Evolutionary conservation across 2,113 vertebrate genomes (phyloP).

Genomic region (Ornithorhynchus anatinus): DNA sequence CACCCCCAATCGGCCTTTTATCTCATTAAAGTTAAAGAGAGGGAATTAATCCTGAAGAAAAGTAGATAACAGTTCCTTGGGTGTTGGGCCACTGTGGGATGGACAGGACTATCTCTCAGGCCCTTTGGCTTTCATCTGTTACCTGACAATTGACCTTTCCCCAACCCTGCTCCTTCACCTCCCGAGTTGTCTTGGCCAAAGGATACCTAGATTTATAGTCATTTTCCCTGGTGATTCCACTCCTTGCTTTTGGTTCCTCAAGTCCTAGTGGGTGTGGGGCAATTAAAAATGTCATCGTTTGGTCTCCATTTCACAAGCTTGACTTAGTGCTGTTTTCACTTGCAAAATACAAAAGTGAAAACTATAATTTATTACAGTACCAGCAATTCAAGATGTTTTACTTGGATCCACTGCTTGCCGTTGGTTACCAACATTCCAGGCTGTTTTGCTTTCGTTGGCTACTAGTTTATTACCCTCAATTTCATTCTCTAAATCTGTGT

Average conservation of each 20-base stretch:
- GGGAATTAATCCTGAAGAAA: slow-evolving; percentile 84
- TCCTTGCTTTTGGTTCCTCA: not conserved
- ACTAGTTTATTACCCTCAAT: slow-evolving; percentile 72
- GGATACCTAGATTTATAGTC: not conserved
- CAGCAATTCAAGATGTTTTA: slow-evolving; percentile 80
- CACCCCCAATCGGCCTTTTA: slow-evolving; percentile 78
- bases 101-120: slow-evolving; percentile 56
- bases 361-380: slow-evolving; percentile 77
- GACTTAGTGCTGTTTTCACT: slow-evolving; percentile 75
- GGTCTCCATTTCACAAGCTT: slow-evolving; percentile 61
- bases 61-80: slow-evolving; percentile 74
- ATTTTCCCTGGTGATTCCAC: not conserved
- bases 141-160: slow-evolving; percentile 60
- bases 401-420: slow-evolving; percentile 67
- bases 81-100: slow-evolving; percentile 56
- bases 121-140: slow-evolving; percentile 58
- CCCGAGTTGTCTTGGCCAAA: not conserved
- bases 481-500: slow-evolving; percentile 75
- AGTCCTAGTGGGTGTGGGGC: slow-evolving; percentile 27
- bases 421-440: slow-evolving; percentile 75
- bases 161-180: slow-evolving; percentile 1
- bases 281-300: slow-evolving; percentile 63
- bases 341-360: slow-evolving; percentile 75
- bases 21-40: slow-evolving; percentile 92
- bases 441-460: slow-evolving; percentile 79